Evolutionary conservation across 2,113 vertebrate species (phyloP), one percentile per base, ranked within the genome.

Genomic region (Struthio camelus): DNA sequence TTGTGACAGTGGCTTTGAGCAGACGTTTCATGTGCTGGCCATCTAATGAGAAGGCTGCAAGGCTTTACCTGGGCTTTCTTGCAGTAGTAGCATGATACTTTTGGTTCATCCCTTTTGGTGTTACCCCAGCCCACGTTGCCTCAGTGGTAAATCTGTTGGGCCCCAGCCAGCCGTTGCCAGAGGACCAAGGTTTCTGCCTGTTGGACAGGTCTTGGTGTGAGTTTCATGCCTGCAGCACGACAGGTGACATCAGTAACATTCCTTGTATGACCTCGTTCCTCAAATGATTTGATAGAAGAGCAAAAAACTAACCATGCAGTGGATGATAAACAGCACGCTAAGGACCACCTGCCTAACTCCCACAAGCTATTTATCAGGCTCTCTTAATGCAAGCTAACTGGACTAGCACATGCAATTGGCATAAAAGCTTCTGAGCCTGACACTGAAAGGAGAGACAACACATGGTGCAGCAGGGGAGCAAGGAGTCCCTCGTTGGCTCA

Each of bases 341-440:
- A 88, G 69, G 71, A 94, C 88, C 32, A 3, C 85, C 87, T 80
- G 93, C 89, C 84, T 51, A 78, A 51, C 91, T 89, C 93, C 91
- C 87, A 88, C 89, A 89, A 95, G 94, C 92, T 73, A 93, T 94
- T 94, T 93, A 54, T 89, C 93, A 96, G 88, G 66, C 80, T 89
- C 76, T 94, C 51, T 70, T 93, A 88, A 93, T 94, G 90, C 90
- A 94, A 89, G 94, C 90, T 80, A 97, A 87, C 89, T 90, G 93
- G 58, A 76, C 69, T 65, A 94, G 91, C 87, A 80, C 96, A 95
- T 88, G 96, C 94, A 95, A 93, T 65, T 77, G 85, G 93, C 88
- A 91, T 80, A 96, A 84, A 58, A 80, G 79, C 94, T 80, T 87
- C 66, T 42, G 78, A 91, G 87, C 80, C 82, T 70, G 79, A 85